Base-by-base conservation (phyloP, 2,113 vertebrate species). In the Macrotis lagotis region DNA sequence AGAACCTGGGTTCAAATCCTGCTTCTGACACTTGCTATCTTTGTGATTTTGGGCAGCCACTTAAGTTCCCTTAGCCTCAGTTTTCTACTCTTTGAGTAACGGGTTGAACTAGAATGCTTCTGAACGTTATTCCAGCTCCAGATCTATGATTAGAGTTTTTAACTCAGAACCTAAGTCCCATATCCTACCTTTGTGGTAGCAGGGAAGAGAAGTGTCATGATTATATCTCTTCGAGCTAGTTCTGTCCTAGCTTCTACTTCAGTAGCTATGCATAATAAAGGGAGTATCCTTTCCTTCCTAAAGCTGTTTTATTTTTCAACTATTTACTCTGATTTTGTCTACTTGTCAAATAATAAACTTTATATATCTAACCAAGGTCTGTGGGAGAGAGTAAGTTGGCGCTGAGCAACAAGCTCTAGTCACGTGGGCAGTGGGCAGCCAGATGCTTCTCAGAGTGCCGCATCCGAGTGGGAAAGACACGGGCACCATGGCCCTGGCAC, bases 371-470 rank as follows among this genome's bases (percentile, higher is more conserved):
- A 50, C 28, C 91, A 97, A 91, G 44, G 50, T 50, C 0, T 50
- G 88, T 31, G 89, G 90, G 92, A 95, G 89, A 96, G 92, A 93
- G 55, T 92, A 91, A 93, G 53, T 94, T 97, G 97, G 96, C 74
- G 94, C 94, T 93, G 44, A 91, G 48, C 48, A 31, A 11, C 31
- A 59, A 74, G 55, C 55, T 92, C 95, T 28, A 51, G 52, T 91
- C 94, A 94, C 12, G 10, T 51, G 96, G 95, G 50, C 95, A 94
- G 95, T 55, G 93, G 97, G 97, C 94, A 50, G 52, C 92, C 98
- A 98, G 98, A 93, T 95, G 96, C 97, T 88, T 91, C 92, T 50
- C 3, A 8, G 49, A 96, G 96, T 94, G 93, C 92, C 92, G 92
- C 91, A 74, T 89, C 48, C 11, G 96, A 92, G 89, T 0, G 92